Evolutionary conservation across 1,140 invertebrate genomes (phyloP).

Genomic region (Dendrolimus kikuchii): DNA sequence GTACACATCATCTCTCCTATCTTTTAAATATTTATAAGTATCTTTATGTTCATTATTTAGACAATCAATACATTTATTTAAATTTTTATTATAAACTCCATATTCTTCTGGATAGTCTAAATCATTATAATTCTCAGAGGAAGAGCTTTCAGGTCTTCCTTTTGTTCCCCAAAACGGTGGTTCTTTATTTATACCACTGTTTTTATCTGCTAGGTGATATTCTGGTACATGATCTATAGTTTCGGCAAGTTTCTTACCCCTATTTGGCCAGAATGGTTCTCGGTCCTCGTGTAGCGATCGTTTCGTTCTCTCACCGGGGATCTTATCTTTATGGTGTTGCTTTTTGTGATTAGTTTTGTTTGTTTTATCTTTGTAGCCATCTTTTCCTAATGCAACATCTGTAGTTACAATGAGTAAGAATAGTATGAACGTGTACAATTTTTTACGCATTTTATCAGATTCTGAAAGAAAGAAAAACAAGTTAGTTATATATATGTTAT

Average conservation of each 20-base stretch:
- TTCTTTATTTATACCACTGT: constrained; percentile 16
- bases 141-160: constrained; percentile 41
- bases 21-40: constrained; percentile 16
- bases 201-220: constrained; percentile 3
- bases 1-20: constrained; percentile 23
- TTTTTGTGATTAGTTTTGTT: constrained; percentile 18
- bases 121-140: constrained; percentile 24
- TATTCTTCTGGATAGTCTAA: constrained; percentile 10
- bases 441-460: constrained; percentile 35
- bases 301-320: constrained; percentile 32
- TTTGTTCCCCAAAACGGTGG: constrained; percentile 50
- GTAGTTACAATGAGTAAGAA: constrained; percentile 34
- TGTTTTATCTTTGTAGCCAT: constrained; percentile 38
- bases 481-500: background rate
- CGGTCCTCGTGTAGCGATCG: constrained; percentile 28
- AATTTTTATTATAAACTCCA: no score
- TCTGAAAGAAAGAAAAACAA: constrained; percentile 29
- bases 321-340: constrained; percentile 25
- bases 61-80: no score
- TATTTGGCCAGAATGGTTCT: constrained; percentile 23
- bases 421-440: constrained; percentile 23
- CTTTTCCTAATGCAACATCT: constrained; percentile 31
- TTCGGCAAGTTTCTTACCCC: constrained; percentile 17
- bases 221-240: constrained; percentile 4
- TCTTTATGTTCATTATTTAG: background rate